Percentiles rank a stretch among this genome's conserved stretches.
Evolutionary conservation across 2,888 invertebrate genomes (phyloP).

Genomic region (Periphyllus acericola): DNA sequence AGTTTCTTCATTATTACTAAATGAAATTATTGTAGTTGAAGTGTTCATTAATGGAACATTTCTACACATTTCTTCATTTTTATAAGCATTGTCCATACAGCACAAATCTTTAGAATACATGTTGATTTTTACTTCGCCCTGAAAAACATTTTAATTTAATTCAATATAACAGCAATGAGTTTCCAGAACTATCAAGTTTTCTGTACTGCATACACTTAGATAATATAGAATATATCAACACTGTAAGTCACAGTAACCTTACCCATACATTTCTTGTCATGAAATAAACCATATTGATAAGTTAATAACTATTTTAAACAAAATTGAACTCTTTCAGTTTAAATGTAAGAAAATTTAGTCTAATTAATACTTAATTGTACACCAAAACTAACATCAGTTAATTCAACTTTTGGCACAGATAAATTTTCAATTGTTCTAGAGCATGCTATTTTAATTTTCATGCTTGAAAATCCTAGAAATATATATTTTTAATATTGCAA

Average conservation of each 20-base stretch:
- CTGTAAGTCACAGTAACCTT: background rate
- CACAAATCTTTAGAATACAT: constrained; percentile 8
- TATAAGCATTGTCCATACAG: background rate
- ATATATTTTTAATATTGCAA: background rate
- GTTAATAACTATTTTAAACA: background rate
- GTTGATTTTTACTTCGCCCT: background rate
- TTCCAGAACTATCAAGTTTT: background rate
- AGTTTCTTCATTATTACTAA: background rate
- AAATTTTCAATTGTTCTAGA: background rate
- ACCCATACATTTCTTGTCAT: background rate
- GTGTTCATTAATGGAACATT: background rate
- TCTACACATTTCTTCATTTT: background rate
- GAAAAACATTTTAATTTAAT: background rate
- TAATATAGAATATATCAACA: background rate
- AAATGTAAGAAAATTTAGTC: background rate
- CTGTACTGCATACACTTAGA: background rate
- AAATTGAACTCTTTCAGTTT: background rate
- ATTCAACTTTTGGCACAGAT: background rate
- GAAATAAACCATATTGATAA: background rate
- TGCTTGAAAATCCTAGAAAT: constrained; percentile 11
- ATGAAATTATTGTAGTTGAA: background rate
- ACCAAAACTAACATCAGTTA: constrained; percentile 21
- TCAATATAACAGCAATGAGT: background rate
- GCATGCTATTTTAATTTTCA: constrained; percentile 20
- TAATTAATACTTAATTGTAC: background rate